phyloP scores from a whole-genome alignment of 2,888 invertebrate genomes.

The Acleris holmiana region DNA sequence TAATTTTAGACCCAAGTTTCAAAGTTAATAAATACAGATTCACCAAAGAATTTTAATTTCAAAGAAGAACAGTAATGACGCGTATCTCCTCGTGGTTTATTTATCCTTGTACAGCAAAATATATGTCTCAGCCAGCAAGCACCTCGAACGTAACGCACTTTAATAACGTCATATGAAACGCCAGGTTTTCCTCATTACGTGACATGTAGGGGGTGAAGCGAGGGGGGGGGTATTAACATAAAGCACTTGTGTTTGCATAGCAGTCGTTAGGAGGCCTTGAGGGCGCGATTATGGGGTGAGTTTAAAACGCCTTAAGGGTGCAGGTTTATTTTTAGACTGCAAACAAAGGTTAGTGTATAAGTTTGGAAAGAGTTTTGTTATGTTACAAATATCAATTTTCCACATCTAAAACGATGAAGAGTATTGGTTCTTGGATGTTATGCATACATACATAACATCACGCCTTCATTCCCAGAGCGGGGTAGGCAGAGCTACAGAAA shows the following conservation, averaged over 20 bases:
- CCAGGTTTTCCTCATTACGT: neutral
- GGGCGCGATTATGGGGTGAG: neutral
- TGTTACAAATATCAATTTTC: too few relatives aligned
- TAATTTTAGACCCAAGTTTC: too few relatives aligned
- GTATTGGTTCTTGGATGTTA: too few relatives aligned
- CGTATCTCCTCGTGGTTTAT: neutral
- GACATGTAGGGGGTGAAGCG: neutral
- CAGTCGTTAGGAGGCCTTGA: neutral
- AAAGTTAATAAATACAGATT: too few relatives aligned
- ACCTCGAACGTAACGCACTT: neutral
- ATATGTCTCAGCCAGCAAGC: neutral
- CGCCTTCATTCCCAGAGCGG: too few relatives aligned
- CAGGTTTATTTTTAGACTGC: neutral
- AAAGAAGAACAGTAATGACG: too few relatives aligned
- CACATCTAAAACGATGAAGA: too few relatives aligned
- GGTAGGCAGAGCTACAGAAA: too few relatives aligned
- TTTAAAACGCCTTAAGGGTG: neutral
- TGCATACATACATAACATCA: too few relatives aligned
- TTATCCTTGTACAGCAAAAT: neutral
- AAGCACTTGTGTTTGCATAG: slow-evolving; percentile 4
- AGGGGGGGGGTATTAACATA: slow-evolving; percentile 3
- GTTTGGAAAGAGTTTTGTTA: too few relatives aligned
- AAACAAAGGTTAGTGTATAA: neutral
- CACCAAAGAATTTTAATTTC: too few relatives aligned
- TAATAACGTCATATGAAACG: neutral